Conservation (phyloP, 1,140 invertebrate species). For the Drosophila navojoa region DNA sequence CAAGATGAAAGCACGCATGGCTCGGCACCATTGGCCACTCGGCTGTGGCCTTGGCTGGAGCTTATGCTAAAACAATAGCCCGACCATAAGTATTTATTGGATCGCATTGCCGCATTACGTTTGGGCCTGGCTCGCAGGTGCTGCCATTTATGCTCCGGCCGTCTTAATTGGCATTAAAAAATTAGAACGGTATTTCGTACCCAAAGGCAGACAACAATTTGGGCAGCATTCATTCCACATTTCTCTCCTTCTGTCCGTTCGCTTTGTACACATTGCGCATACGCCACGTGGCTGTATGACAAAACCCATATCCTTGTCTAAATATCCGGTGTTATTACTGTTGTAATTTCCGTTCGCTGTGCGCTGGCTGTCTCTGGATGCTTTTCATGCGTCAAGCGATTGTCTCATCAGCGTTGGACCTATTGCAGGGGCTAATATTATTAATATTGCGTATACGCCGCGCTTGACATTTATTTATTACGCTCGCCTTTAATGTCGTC, state of each 20-base stretch:
- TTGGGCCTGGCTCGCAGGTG: conserved; percentile 28
- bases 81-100: conserved; percentile 61
- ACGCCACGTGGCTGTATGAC: conserved; percentile 39
- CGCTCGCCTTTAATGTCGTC: conserved; percentile 50
- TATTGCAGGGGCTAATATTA: conserved; percentile 18
- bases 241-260: no score
- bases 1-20: background rate
- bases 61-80: conserved; percentile 69
- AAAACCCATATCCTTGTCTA: conserved; percentile 21
- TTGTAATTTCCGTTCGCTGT: conserved; percentile 62
- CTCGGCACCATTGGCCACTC: conserved; percentile 11
- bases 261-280: conserved; percentile 42
- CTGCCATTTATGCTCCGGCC: conserved; percentile 55
- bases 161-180: conserved; percentile 67
- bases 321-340: conserved; percentile 47
- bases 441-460: conserved; percentile 72
- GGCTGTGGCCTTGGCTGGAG: conserved; percentile 60
- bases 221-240: background rate
- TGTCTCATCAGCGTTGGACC: conserved; percentile 50
- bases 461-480: conserved; percentile 64
- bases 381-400: conserved; percentile 64
- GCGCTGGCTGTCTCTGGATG: conserved; percentile 1
- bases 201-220: background rate
- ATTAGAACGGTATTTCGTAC: conserved; percentile 32
- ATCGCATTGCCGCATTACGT: conserved; percentile 24